Conservation (phyloP, 64 coral and sea anemone species). For the Montipora efflorescens region DNA sequence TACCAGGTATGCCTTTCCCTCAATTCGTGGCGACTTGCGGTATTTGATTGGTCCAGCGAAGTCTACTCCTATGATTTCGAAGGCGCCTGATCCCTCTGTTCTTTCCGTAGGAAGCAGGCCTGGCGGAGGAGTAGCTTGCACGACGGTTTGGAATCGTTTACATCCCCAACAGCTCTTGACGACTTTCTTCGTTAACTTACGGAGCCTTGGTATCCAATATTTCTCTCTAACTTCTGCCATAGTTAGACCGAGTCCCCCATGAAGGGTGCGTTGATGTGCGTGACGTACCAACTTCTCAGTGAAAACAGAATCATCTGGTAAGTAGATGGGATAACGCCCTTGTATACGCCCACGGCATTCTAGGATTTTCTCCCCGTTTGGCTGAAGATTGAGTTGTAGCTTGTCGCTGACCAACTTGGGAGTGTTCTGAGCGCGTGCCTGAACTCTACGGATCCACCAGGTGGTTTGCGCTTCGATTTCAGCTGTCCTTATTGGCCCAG, state of each 20-base stretch:
- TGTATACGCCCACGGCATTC: constrained; percentile 43
- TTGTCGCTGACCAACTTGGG: constrained; percentile 16
- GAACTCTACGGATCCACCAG: constrained; percentile 12
- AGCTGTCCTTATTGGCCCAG: constrained; percentile 32
- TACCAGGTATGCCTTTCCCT: constrained; percentile 48
- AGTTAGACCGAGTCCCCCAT: constrained; percentile 49
- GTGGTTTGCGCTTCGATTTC: neutral
- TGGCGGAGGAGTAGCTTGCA: constrained; percentile 19
- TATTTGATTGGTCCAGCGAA: constrained; percentile 74
- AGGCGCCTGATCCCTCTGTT: constrained; percentile 10
- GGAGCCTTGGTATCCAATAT: constrained; percentile 61
- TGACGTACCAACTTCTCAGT: constrained; percentile 1
- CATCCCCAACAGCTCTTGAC: constrained; percentile 56
- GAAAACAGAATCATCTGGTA: constrained; percentile 46
- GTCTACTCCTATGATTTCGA: constrained; percentile 55
- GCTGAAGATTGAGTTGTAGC: constrained; percentile 33
- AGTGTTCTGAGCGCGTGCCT: neutral
- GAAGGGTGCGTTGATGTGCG: constrained; percentile 47
- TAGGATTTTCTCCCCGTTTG: constrained; percentile 7
- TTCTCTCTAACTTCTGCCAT: constrained; percentile 58
- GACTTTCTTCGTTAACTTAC: constrained; percentile 2
- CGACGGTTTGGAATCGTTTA: constrained; percentile 68
- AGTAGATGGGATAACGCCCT: constrained; percentile 34
- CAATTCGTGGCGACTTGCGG: neutral
- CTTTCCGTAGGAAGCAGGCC: constrained; percentile 29